These are phyloP conservation scores for Tetramorium simillimum DNA, from an alignment of 1,140 invertebrate genomes.

Conservation along the genomic window DNA sequence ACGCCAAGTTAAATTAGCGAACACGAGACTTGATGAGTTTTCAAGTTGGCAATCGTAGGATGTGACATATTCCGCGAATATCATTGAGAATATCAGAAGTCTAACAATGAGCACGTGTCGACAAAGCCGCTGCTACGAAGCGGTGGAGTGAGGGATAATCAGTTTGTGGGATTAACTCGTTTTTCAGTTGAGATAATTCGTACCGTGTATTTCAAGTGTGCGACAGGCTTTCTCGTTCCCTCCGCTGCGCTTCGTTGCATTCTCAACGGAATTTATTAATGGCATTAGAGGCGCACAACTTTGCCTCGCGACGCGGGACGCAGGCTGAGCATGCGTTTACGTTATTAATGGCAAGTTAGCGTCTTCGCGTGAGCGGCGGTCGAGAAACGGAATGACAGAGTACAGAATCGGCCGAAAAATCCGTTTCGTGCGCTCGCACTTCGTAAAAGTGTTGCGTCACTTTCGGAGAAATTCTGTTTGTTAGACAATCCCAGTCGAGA, in stretches of 20 bases:
- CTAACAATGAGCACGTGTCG: not conserved
- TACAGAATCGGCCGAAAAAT: not conserved
- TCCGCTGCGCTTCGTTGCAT: slow-evolving; percentile 14
- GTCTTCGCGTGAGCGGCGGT: slow-evolving; percentile 18
- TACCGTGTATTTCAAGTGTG: slow-evolving; percentile 3
- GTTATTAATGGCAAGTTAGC: slow-evolving; percentile 49
- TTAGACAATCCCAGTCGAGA: not conserved
- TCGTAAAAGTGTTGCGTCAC: not conserved
- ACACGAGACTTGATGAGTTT: not conserved
- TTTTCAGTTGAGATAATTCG: slow-evolving; percentile 1
- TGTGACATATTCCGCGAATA: not conserved
- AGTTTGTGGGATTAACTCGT: slow-evolving; percentile 20
- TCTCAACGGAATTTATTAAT: slow-evolving; percentile 53
- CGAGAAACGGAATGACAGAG: slow-evolving; percentile 28
- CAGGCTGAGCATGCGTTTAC: not conserved
- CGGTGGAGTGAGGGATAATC: not conserved
- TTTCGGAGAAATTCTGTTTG: slow-evolving; percentile 16
- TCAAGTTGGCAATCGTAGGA: not conserved
- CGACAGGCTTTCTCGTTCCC: not conserved
- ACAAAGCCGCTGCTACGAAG: not conserved
- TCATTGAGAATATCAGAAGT: not conserved
- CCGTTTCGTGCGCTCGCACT: not conserved
- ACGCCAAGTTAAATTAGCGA: not conserved
- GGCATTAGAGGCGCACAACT: slow-evolving; percentile 13
- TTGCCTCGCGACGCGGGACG: slow-evolving; percentile 6